These are phyloP conservation scores for Porites cylindrica DNA, from an alignment of 92 coral and sea anemone genomes.

Conservation along the genomic window DNA sequence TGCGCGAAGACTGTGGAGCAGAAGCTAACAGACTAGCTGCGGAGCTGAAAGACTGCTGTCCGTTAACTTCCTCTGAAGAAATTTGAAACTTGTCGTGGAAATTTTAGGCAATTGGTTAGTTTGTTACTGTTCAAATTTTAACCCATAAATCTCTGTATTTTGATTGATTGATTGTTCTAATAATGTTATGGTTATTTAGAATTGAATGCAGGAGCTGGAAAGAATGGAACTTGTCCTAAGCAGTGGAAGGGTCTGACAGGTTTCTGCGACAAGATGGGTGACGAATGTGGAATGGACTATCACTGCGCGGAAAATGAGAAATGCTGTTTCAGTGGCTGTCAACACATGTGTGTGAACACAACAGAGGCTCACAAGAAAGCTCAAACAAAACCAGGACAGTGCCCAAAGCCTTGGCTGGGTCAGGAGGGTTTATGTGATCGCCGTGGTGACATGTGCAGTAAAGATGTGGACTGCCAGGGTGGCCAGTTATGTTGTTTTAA, in stretches of 20 bases:
- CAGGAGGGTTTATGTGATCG: slow-evolving; percentile 72
- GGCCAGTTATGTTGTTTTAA: slow-evolving; percentile 72
- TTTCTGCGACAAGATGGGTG: slow-evolving; percentile 78
- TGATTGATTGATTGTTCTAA: not conserved
- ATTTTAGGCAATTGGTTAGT: not conserved
- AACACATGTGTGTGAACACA: slow-evolving; percentile 66
- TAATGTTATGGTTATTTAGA: not conserved
- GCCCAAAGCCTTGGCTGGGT: slow-evolving; percentile 87
- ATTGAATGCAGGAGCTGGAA: not conserved
- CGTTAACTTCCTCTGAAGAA: too few species aligned
- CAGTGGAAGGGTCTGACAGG: slow-evolving; percentile 80
- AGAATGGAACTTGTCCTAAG: slow-evolving; percentile 68
- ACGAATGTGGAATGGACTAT: slow-evolving; percentile 60
- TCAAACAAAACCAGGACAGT: slow-evolving; percentile 47
- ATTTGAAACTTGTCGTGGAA: too few species aligned
- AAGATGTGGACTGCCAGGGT: slow-evolving; percentile 60
- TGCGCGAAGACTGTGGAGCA: too few species aligned
- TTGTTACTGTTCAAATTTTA: not conserved
- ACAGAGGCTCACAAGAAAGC: slow-evolving; percentile 47
- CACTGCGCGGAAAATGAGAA: slow-evolving; percentile 56
- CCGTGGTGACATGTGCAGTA: slow-evolving; percentile 72
- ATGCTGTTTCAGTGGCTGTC: slow-evolving; percentile 89
- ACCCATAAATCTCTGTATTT: not conserved
- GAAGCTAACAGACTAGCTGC: too few species aligned
- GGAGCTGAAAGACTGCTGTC: too few species aligned